These are phyloP conservation scores for Leptopilina boulardi DNA, from an alignment of 1,140 invertebrate genomes.

Conservation along the genomic window DNA sequence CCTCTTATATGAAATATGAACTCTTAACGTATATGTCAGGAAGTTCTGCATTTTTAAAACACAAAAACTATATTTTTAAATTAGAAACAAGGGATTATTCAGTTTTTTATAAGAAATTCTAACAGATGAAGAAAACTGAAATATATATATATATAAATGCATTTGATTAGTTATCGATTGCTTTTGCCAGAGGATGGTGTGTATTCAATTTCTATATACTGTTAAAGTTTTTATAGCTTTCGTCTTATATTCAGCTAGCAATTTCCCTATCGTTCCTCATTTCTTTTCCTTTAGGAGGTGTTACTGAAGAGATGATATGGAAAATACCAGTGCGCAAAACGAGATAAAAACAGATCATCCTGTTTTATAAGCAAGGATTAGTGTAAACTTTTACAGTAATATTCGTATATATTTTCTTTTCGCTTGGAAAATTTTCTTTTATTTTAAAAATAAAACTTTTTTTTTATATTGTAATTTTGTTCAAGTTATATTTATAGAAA, in stretches of 20 bases:
- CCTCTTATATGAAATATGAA: no score
- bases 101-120: no score
- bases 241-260: background rate
- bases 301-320: background rate
- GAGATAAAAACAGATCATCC: background rate
- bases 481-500: no score
- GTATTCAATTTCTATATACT: conserved; percentile 1
- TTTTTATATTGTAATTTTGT: no score
- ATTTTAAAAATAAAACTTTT: no score
- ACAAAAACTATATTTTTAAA: no score
- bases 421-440: background rate
- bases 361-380: background rate
- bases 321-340: conserved; percentile 1
- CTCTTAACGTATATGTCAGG: no score
- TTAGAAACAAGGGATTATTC: no score
- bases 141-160: background rate
- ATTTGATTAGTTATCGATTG: background rate
- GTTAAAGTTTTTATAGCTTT: conserved; percentile 1
- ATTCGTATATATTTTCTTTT: conserved; percentile 30
- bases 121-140: no score
- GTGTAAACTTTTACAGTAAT: background rate
- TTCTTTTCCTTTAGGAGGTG: conserved; percentile 8
- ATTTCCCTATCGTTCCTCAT: conserved; percentile 16
- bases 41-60: no score
- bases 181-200: background rate